A percentile compares a stretch with the other conserved stretches of the same genome.
phyloP scores from a whole-genome alignment of 2,888 invertebrate genomes.

The Watsonalla cultraria region DNA sequence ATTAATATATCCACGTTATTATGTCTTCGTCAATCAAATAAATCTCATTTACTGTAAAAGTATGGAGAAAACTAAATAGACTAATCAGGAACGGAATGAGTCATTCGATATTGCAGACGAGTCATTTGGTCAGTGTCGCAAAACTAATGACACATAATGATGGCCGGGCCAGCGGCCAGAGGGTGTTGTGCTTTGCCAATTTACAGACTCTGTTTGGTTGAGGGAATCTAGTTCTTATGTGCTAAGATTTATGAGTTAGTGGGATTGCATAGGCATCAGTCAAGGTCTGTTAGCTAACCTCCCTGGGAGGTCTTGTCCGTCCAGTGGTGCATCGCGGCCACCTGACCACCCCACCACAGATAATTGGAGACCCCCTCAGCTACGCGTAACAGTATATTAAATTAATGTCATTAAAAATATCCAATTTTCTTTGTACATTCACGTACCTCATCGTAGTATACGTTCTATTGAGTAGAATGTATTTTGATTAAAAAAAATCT shows the following conservation, averaged over 20 bases:
- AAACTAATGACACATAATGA: conserved; percentile 79
- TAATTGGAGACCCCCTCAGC: conserved; percentile 55
- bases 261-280: conserved; percentile 39
- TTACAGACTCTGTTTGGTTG: conserved; percentile 19
- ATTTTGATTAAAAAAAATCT: too few relatives aligned
- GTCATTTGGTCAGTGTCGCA: conserved; percentile 78
- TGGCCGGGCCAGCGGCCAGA: conserved; percentile 57
- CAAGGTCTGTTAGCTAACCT: conserved; percentile 67
- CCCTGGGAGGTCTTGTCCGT: conserved; percentile 58
- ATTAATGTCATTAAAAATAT: conserved; percentile 7
- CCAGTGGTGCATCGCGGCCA: conserved; percentile 50
- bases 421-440: neutral
- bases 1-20: too few relatives aligned
- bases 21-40: neutral
- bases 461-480: too few relatives aligned
- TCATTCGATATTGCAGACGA: conserved; percentile 74
- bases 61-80: conserved; percentile 60
- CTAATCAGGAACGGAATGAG: conserved; percentile 72
- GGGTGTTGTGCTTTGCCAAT: conserved; percentile 39
- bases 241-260: conserved; percentile 21
- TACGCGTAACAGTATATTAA: conserved; percentile 32
- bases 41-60: conserved; percentile 24
- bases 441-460: too few relatives aligned
- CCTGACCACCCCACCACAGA: conserved; percentile 57
- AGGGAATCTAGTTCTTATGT: conserved; percentile 38